Percentiles rank a stretch among this genome's conserved stretches.
These are phyloP conservation scores for Campoplex nolae DNA, from an alignment of 2,888 invertebrate genomes.

Conservation along the genomic window DNA sequence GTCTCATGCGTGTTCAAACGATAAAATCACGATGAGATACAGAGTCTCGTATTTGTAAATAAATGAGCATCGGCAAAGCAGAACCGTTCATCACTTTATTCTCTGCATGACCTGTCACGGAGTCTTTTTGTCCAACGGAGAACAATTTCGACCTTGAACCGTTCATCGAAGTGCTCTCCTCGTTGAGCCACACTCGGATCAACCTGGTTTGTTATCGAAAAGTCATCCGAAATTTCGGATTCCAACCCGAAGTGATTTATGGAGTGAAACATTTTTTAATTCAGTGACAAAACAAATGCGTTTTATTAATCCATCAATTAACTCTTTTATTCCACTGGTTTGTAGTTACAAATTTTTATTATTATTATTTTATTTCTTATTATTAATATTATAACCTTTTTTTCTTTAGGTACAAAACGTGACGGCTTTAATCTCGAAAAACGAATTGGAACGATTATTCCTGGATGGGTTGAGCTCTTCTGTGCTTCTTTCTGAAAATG, in stretches of 20 bases:
- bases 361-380: background rate
- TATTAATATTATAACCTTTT: conserved; percentile 20
- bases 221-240: no score
- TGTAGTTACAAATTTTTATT: background rate
- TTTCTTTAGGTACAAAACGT: conserved; percentile 33
- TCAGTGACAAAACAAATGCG: background rate
- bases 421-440: conserved; percentile 15
- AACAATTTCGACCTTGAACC: background rate
- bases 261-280: background rate
- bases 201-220: no score
- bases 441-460: conserved; percentile 68
- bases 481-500: conserved; percentile 74
- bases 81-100: background rate
- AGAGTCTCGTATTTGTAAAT: background rate
- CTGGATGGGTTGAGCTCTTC: conserved; percentile 70
- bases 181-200: background rate
- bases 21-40: background rate
- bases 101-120: background rate
- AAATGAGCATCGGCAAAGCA: background rate
- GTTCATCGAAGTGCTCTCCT: background rate
- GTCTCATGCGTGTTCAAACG: no score
- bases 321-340: conserved; percentile 22
- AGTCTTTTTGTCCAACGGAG: background rate
- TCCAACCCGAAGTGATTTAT: no score
- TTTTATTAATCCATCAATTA: background rate